Evolutionary conservation across 53 echinoderm and acorn worm genomes (phyloP), one percentile per base, ranked within the genome.

Genomic region (Mesocentrotus franciscanus): DNA sequence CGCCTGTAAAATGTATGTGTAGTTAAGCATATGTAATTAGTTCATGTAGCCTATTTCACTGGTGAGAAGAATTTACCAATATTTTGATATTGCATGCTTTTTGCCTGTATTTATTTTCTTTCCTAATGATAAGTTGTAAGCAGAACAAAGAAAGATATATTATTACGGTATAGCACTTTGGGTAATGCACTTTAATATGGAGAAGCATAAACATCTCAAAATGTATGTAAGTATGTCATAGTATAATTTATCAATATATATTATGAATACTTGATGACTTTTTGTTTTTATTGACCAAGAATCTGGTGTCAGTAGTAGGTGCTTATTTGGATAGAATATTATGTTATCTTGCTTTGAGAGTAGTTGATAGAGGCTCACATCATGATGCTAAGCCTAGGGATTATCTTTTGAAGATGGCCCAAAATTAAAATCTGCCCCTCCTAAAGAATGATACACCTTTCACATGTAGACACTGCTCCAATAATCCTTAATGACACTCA

Each of bases 281-380:
- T 84, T 36, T 84, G 78, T 84, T 84, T 75, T 18, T 84, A 84
- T n/a, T n/a, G n/a, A 84, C 49, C 84, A 84, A 20, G 55, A 84
- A 49, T 18, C 39, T 17, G 9, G 78, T 76, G 83, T 84, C 49
- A 49, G 8, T 84, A 13, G 16, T 84, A 13, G 16, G 55, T 39
- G 22, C 36, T 39, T 84, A 16, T 9, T 84, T 36, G 39, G 84
- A 84, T 84, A 49, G 36, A 84, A 10, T 75, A 27, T 30, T 75
- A n/a, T 29, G 32, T 75, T 32, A 75, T 75, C 27, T 75, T 75
- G 27, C 30, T 75, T 13, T 75, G 30, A n/a, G 22, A 26, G n/a
- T 3, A 29, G 9, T 74, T 74, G 29, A 29, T 30, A 10, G 10
- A 8, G 32, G 10, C 13, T 10, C 2, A 33, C 27, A 14, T 75